Evolutionary conservation across 2,888 invertebrate species (phyloP), one percentile per base, ranked within the genome.

Genomic region (Entomobrya multifasciata): DNA sequence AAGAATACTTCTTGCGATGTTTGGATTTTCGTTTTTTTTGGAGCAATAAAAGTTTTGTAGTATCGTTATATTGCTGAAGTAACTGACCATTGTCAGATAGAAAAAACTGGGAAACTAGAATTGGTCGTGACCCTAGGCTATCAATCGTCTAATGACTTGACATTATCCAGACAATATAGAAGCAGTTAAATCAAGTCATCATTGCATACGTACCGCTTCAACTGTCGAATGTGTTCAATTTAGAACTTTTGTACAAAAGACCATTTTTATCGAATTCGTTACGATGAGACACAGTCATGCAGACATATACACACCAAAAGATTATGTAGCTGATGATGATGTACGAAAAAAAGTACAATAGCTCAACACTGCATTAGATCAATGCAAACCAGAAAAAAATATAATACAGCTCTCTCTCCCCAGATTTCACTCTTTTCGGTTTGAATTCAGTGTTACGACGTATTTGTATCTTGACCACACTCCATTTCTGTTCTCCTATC

Each of bases 91-190:
- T 52, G 72, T 74, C 27, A 52, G 27, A 80, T 25, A 41, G 27
- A 17, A n/a, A n/a, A 65, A 78, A 77, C 20, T 60, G 55, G 78
- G 78, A 70, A 25, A 81, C 55, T 82, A 44, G 62, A 85, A 78
- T 70, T 67, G 85, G 85, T 78, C 15, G 70, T 85, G 85, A 85
- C 85, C 85, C 85, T 67, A 85, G 57, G 85, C 85, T 60, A 85
- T 85, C 85, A 85, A 85, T 85, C 78, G 44, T 85, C 76, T 70
- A 78, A 85, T 78, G 85, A 85, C 85, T 85, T 85, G 85, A 85
- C 85, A 85, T 78, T 85, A 85, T 85, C 85, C 78, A 67, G 78
- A 85, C 78, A 85, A 85, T 83, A 47, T 83, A 47, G 67, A 62
- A 83, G 77, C 85, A 85, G 85, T 85, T 85, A 85, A 85, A 85